Conservation (phyloP, 2,888 invertebrate genomes). For the Tipula unca region DNA sequence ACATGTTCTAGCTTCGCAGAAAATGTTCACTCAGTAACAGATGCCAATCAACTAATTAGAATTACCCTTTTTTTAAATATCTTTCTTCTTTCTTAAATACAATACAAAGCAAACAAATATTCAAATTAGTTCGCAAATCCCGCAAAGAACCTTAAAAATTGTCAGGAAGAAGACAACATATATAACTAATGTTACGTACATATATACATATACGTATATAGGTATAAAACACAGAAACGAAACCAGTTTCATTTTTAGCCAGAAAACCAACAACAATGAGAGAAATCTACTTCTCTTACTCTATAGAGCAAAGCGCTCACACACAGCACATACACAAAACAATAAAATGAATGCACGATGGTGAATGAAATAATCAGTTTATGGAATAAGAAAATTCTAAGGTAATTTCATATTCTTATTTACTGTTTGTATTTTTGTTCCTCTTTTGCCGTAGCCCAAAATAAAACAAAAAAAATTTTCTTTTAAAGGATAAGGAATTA, state of each 20-base stretch:
- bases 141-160: not conserved
- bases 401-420: not conserved
- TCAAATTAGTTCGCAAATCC: not conserved
- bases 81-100: not conserved
- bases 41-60: too few species aligned
- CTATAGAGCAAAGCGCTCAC: not conserved
- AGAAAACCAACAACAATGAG: not conserved
- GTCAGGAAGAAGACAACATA: not conserved
- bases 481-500: not conserved
- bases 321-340: not conserved
- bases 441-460: not conserved
- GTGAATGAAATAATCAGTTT: not conserved
- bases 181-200: not conserved
- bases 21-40: too few species aligned
- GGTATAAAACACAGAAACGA: not conserved
- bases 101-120: not conserved
- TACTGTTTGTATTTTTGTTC: not conserved
- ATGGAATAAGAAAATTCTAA: not conserved
- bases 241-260: not conserved
- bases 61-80: too few species aligned
- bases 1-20: too few species aligned
- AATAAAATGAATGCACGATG: not conserved
- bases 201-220: not conserved
- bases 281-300: not conserved
- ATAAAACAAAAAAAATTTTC: not conserved